Evolutionary conservation across 1,140 invertebrate genomes (phyloP), one percentile per base, ranked within the genome.

Genomic region (Thrips palmi): DNA sequence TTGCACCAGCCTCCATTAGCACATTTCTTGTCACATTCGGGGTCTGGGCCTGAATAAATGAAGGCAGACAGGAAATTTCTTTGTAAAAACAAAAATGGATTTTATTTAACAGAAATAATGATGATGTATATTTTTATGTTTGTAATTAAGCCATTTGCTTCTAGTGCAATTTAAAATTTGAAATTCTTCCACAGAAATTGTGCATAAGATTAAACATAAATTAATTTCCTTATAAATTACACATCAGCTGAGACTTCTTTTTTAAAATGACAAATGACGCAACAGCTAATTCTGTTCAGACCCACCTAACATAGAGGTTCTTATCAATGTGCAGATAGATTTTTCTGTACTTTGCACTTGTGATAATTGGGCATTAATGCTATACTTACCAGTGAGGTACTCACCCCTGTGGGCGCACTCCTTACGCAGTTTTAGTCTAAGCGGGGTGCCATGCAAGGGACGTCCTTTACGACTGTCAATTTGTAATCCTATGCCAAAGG

Each of bases 371-470:
- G n/a, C n/a, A n/a, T n/a, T n/a, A n/a, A n/a, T n/a, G n/a, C n/a
- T n/a, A n/a, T n/a, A n/a, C n/a, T n/a, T n/a, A n/a, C n/a, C 24
- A 27, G 7, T 48, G 53, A 51, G 52, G 50, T 53, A 63, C 74
- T 77, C 71, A 85, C 80, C 81, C 73, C 78, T 75, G 63, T 82
- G 74, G 58, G 77, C 74, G 68, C 91, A 96, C 70, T 92, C 81
- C 72, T 96, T 94, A 59, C 83, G 74, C 49, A 94, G 68, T 53
- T 75, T 78, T 44, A 96, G 68, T 52, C 79, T 71, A 43, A 96
- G 66, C 38, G 89, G 88, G 49, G 86, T 93, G 48, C 86, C 87
- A 51, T 80, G 75, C 39, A 93, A 59, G 32, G 79, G 72, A 51
- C 71, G 64, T 45, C 71, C 76, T 58, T 71, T 74, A 51, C 69